phyloP scores from a whole-genome alignment of 2,113 vertebrate genomes.

The Seriola dumerili region DNA sequence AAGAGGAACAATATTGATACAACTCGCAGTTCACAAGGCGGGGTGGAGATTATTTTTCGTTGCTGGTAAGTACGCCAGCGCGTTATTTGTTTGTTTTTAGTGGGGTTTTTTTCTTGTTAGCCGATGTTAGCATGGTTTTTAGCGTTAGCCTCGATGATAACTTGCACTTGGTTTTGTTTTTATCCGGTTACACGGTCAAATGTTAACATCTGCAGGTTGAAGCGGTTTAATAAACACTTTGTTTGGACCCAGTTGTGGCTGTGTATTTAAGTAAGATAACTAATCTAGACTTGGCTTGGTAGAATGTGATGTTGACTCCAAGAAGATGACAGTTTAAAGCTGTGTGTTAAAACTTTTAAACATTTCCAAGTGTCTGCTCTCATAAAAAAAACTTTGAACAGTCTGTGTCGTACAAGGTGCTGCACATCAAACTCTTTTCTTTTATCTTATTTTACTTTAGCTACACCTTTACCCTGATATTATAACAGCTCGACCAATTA shows the following conservation, averaged over 20 bases:
- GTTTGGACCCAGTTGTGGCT: not conserved
- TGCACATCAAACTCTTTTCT: not conserved
- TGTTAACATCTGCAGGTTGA: not conserved
- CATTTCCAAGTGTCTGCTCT: not conserved
- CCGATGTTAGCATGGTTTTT: slow-evolving; percentile 38
- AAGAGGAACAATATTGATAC: not conserved
- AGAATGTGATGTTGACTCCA: not conserved
- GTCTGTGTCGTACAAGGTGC: not conserved
- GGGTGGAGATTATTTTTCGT: not conserved
- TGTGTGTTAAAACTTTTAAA: not conserved
- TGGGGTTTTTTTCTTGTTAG: slow-evolving; percentile 13
- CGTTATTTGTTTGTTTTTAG: not conserved
- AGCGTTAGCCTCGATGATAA: slow-evolving; percentile 67
- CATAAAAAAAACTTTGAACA: not conserved
- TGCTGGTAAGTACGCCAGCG: slow-evolving; percentile 32
- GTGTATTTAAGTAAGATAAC: not conserved
- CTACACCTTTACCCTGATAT: not conserved
- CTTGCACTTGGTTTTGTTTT: slow-evolving; percentile 33
- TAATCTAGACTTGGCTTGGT: not conserved
- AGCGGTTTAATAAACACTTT: not conserved
- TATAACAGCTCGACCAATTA: not conserved
- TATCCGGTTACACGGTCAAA: slow-evolving; percentile 13
- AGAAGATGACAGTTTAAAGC: not conserved
- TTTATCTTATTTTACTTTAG: not conserved
- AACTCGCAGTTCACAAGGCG: not conserved